Base-by-base conservation (phyloP, 92 coral and sea anemone species). In the Epizoanthus illoricatus region DNA sequence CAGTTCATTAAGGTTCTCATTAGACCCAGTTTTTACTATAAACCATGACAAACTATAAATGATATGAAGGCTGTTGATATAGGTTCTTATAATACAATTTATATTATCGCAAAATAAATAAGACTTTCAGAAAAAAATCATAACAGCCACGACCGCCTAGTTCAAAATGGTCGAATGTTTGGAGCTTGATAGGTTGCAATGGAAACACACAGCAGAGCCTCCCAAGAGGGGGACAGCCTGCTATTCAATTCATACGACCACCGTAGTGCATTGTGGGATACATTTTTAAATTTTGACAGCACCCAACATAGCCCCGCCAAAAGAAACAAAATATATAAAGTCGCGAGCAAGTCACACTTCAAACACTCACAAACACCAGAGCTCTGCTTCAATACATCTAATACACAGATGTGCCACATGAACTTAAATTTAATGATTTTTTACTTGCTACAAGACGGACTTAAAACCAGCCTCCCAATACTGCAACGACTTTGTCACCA, bases 201-300 rank as follows among this genome's bases (percentile, higher is more conserved):
- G 71, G 71, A 65, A 65, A 65, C 71, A 65, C 71, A 65, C 71
- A 65, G 71, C 71, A 65, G 71, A 65, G 71, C 71, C 71, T 65
- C 71, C 71, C 71, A 65, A 65, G 71, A 65, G 71, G 71, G 71
- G 71, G 71, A 65, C 71, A 65, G 71, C 71, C 71, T 65, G 71
- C 71, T 65, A 65, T 65, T 65, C 71, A 65, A 65, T 65, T 65
- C 71, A 65, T 65, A 65, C 71, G 71, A 65, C 71, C 71, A 65
- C 71, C 71, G 71, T 65, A 65, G 71, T 65, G 71, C 71, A 65
- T 65, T 65, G 71, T 65, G 71, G 71, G 71, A 65, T 65, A 65
- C 71, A 65, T 65, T 65, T 65, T 65, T 65, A 65, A 65, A 65
- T 65, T 65, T 65, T 65, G 71, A 65, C 71, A 65, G 71, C 71